Percentiles rank a stretch among this genome's conserved stretches.
Evolutionary conservation across 1,140 invertebrate genomes (phyloP).

Genomic region (Lasioglossum albipes): DNA sequence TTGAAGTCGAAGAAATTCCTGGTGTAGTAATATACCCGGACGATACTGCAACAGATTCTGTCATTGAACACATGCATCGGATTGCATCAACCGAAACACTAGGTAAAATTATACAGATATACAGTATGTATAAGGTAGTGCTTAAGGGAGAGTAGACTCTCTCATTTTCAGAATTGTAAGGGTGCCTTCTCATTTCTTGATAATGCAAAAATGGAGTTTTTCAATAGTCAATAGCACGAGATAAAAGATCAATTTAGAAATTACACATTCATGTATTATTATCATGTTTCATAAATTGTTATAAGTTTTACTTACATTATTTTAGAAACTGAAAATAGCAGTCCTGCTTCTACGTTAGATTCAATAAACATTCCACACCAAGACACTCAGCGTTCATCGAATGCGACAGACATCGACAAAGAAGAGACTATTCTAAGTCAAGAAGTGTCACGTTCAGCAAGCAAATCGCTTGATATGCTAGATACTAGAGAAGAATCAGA

Average conservation of each 20-base stretch:
- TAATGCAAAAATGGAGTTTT: too few species aligned
- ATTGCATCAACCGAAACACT: background rate
- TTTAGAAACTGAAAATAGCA: background rate
- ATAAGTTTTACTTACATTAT: background rate
- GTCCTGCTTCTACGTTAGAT: background rate
- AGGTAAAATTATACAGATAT: slow-evolving; percentile 1
- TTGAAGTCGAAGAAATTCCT: slow-evolving; percentile 68
- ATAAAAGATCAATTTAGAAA: too few species aligned
- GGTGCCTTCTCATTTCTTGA: too few species aligned
- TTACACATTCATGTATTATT: too few species aligned
- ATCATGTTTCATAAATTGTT: background rate
- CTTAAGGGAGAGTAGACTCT: too few species aligned
- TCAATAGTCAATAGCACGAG: too few species aligned
- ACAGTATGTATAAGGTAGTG: too few species aligned
- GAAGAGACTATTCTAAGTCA: background rate
- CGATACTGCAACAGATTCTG: slow-evolving; percentile 27
- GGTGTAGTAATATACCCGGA: slow-evolving; percentile 70
- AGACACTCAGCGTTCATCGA: too few species aligned
- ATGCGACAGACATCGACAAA: background rate
- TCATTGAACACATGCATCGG: background rate
- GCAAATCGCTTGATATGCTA: background rate
- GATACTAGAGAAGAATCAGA: background rate
- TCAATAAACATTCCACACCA: background rate
- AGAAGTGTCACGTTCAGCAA: background rate
- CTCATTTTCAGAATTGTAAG: too few species aligned